These are phyloP conservation scores for Ethmia dodecea DNA, from an alignment of 2,888 invertebrate species.

Conservation along the genomic window DNA sequence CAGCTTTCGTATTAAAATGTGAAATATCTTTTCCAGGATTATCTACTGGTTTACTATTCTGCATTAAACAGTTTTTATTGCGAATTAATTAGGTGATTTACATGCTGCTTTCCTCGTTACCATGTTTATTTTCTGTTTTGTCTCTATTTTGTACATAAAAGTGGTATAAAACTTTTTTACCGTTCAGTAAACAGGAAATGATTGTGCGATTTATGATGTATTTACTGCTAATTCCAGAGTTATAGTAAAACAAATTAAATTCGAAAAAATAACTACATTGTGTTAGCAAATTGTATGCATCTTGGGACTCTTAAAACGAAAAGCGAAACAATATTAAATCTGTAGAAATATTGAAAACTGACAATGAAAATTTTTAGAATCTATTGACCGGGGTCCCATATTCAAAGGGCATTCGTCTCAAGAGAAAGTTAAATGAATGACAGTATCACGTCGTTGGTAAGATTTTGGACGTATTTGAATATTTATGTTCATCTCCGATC, in stretches of 20 bases:
- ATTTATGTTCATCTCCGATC: conserved; percentile 5
- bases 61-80: neutral
- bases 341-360: no score
- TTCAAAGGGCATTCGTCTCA: conserved; percentile 34
- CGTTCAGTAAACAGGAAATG: conserved; percentile 6
- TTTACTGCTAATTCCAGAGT: neutral
- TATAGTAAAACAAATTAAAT: neutral
- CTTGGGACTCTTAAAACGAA: no score
- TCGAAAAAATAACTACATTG: no score
- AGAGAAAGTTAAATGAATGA: conserved; percentile 44
- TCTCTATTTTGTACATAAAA: neutral
- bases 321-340: no score
- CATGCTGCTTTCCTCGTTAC: neutral
- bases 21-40: neutral
- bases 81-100: conserved; percentile 1
- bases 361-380: no score
- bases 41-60: no score
- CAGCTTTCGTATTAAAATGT: no score
- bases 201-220: conserved; percentile 3
- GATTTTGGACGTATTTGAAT: conserved; percentile 35
- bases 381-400: conserved; percentile 30
- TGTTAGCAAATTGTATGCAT: no score
- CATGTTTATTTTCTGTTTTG: conserved; percentile 1
- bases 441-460: conserved; percentile 29
- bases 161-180: conserved; percentile 2